Conservation (phyloP, 2,888 invertebrate genomes). For the Latheticus oryzae region DNA sequence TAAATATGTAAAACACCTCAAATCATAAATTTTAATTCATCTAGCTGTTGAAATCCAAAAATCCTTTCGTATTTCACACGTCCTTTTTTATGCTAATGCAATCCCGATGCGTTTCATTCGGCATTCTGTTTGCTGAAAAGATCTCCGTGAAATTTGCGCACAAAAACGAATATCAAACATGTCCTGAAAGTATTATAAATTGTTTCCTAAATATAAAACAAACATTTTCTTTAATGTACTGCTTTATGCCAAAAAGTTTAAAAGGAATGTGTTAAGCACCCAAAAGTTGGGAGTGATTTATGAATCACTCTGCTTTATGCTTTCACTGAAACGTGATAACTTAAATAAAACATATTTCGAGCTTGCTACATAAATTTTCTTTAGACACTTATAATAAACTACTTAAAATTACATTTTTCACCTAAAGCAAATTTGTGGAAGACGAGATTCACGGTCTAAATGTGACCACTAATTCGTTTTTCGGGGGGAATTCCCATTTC, state of each 20-base stretch:
- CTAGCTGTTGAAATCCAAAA: slow-evolving; percentile 13
- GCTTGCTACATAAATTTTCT: slow-evolving; percentile 25
- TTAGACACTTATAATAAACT: slow-evolving; percentile 20
- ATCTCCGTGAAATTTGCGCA: slow-evolving; percentile 13
- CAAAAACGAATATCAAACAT: slow-evolving; percentile 33
- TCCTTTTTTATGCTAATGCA: slow-evolving; percentile 30
- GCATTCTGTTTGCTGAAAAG: slow-evolving; percentile 33
- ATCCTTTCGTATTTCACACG: slow-evolving; percentile 9
- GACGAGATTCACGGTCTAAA: no score
- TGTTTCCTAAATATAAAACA: slow-evolving; percentile 45
- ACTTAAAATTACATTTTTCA: slow-evolving; percentile 18
- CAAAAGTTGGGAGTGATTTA: slow-evolving; percentile 44
- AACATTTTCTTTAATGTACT: slow-evolving; percentile 42
- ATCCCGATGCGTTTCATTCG: slow-evolving; percentile 28
- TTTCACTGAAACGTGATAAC: slow-evolving; percentile 40
- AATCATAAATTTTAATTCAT: slow-evolving; percentile 31
- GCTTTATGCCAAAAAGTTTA: slow-evolving; percentile 43
- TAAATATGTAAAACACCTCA: background rate
- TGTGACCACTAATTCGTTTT: slow-evolving; percentile 14
- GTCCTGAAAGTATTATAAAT: slow-evolving; percentile 44
- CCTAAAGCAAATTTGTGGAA: no score
- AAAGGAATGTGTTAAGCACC: slow-evolving; percentile 44
- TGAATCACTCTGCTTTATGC: slow-evolving; percentile 41
- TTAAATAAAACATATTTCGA: slow-evolving; percentile 41
- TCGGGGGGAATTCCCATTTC: slow-evolving; percentile 12